Evolutionary conservation across 2,113 vertebrate genomes (phyloP), one percentile per base, ranked within the genome.

Genomic region (Synodontis membranacea): DNA sequence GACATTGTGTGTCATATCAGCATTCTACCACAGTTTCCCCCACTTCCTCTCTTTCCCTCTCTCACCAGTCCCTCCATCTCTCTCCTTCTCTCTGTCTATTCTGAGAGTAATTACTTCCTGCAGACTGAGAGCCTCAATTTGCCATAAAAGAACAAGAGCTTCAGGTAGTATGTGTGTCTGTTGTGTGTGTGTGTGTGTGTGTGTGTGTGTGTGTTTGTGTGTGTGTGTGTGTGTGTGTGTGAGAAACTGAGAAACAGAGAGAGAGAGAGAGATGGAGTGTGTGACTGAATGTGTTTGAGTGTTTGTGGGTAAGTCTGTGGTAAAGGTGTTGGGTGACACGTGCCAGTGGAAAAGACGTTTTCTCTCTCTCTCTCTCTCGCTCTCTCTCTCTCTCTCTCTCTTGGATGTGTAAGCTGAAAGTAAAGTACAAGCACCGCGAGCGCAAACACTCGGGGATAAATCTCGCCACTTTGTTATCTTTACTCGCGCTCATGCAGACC

Each of bases 1-100:
- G 96, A 96, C 95, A 92, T 92, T 94, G 94, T 84, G 87, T 89
- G 92, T 93, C 91, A 82, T 88, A 92, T 95, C 93, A 93, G 93
- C 93, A 90, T 92, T 94, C 92, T 58, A 0, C 86, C 86, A 90
- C 93, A 50, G 91, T 82, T 58, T 37, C 50, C 74, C 58, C 31
- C 34, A 52, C 25, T 79, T 80, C 89, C 91, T 75, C 25, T 60
- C 15, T 89, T 93, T 92, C 91, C 74, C 23, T 58, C 17, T 90
- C 93, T 92, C 93, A 88, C n/a, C 80, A 0, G 91, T 58, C 52
- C 80, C 76, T 89, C 31, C 25, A 25, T 84, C 39, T 74, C 42
- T 78, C 42, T 75, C 72, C 15, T 17, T 76, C 52, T 58, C 91
- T 84, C 86, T 83, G 31, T 91, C 94, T 93, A 92, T 90, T 42